These are phyloP conservation scores for Empis livida DNA, from an alignment of 2,888 invertebrate genomes.

Conservation along the genomic window DNA sequence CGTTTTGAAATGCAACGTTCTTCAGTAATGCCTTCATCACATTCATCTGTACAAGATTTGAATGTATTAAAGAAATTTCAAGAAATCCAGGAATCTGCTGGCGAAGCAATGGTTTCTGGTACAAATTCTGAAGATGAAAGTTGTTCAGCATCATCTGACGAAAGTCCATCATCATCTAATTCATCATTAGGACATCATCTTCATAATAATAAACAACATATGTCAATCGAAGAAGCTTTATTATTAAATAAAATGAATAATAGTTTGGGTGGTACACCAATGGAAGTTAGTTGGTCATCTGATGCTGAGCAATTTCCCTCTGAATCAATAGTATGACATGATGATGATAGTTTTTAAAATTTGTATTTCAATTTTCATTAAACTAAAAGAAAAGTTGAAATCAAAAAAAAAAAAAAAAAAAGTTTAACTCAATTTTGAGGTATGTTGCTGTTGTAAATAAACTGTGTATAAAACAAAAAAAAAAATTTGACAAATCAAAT, in stretches of 20 bases:
- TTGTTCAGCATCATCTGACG: constrained; percentile 38
- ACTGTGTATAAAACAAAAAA: too few relatives aligned
- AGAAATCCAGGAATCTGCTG: constrained; percentile 49
- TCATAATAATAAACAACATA: constrained; percentile 18
- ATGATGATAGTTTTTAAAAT: constrained; percentile 32
- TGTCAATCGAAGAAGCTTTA: constrained; percentile 27
- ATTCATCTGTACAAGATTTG: constrained; percentile 25
- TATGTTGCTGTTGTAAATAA: too few relatives aligned
- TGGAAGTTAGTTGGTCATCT: constrained; percentile 38
- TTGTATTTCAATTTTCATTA: constrained; percentile 3
- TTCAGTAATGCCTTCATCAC: constrained; percentile 17
- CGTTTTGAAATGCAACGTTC: constrained; percentile 22
- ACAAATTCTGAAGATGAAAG: constrained; percentile 47
- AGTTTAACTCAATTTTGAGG: too few relatives aligned
- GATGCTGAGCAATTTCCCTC: constrained; percentile 27
- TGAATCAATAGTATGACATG: constrained; percentile 29
- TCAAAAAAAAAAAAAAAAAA: constrained; percentile 14
- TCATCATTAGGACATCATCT: constrained; percentile 21
- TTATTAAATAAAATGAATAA: constrained; percentile 25
- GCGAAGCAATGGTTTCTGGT: constrained; percentile 54
- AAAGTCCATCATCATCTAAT: constrained; percentile 33
- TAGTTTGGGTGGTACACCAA: constrained; percentile 37
- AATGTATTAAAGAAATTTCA: constrained; percentile 31
- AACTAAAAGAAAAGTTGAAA: too few relatives aligned
- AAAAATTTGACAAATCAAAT: too few relatives aligned